A percentile compares a stretch with the other conserved stretches of the same genome.
Evolutionary conservation across 1,140 invertebrate genomes (phyloP).

Genomic region (Listronotus oregonensis): DNA sequence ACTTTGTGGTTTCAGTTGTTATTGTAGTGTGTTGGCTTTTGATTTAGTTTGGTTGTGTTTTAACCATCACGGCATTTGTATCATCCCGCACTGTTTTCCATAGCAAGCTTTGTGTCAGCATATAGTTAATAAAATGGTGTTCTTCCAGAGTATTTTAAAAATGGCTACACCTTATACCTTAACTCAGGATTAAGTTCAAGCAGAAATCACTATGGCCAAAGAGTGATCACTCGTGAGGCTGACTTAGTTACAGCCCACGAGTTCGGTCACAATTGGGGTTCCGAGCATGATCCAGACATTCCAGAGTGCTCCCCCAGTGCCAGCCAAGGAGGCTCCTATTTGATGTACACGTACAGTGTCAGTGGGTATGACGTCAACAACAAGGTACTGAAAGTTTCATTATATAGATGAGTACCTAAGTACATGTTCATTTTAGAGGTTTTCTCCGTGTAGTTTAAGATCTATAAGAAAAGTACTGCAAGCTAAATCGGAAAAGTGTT

Average conservation of each 20-base stretch:
- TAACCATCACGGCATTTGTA: no score
- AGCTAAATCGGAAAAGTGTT: constrained; percentile 89
- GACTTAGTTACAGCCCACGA: constrained; percentile 96
- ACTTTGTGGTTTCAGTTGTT: not conserved
- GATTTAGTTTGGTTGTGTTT: no score
- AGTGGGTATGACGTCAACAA: constrained; percentile 97
- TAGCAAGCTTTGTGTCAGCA: not conserved
- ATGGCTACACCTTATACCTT: constrained; percentile 88
- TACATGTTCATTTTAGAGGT: constrained; percentile 67
- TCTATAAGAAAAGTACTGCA: constrained; percentile 91
- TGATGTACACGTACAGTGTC: constrained; percentile 98
- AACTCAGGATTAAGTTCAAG: constrained; percentile 93
- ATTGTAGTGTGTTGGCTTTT: no score
- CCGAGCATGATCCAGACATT: constrained; percentile 94
- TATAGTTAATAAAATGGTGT: not conserved
- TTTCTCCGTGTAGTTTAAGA: constrained; percentile 91
- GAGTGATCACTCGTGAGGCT: constrained; percentile 92
- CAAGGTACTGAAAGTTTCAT: constrained; percentile 68
- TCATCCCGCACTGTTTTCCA: no score
- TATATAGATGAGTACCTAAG: not conserved
- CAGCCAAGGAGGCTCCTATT: constrained; percentile 90
- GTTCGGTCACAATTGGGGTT: constrained; percentile 98
- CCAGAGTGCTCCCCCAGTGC: constrained; percentile 91
- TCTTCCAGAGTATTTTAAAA: constrained; percentile 89
- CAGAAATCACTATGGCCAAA: constrained; percentile 90